A percentile compares a stretch with the other conserved stretches of the same genome.
Conservation (phyloP, 1,140 invertebrate species). For the Hyles euphorbiae region DNA sequence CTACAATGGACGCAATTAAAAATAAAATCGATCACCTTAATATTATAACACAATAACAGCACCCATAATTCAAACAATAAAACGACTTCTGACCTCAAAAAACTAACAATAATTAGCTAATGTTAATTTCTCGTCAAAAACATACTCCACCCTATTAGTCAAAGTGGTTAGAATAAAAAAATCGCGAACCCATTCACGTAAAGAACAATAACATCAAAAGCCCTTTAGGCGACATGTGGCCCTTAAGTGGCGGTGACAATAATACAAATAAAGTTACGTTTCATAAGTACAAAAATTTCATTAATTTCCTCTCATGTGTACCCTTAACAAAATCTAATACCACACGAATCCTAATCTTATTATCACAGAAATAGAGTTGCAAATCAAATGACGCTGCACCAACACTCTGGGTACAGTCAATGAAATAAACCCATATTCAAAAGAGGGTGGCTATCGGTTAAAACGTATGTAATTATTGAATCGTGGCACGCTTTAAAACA, state of each 20-base stretch:
- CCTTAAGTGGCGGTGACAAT: constrained; percentile 72
- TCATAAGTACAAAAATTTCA: constrained; percentile 49
- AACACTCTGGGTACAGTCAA: constrained; percentile 41
- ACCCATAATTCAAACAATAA: too few species aligned
- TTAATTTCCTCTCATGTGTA: constrained; percentile 17
- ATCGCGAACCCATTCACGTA: background rate
- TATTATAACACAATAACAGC: too few species aligned
- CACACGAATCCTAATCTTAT: background rate
- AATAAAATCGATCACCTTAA: too few species aligned
- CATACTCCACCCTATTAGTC: constrained; percentile 3
- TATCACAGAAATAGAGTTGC: background rate
- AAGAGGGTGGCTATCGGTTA: constrained; percentile 64
- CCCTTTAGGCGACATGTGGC: constrained; percentile 71
- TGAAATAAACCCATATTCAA: constrained; percentile 67
- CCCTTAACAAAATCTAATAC: constrained; percentile 22
- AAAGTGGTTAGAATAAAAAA: constrained; percentile 13
- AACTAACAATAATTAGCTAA: too few species aligned
- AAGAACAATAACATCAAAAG: constrained; percentile 57
- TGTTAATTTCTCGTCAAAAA: too few species aligned
- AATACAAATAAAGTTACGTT: constrained; percentile 71
- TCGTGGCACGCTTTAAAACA: constrained; percentile 43
- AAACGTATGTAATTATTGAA: constrained; percentile 73
- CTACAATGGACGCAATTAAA: too few species aligned
- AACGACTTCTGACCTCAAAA: too few species aligned
- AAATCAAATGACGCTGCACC: background rate